Evolutionary conservation across 2,113 vertebrate species (phyloP).

Genomic region (Leptobrachium leishanense): DNA sequence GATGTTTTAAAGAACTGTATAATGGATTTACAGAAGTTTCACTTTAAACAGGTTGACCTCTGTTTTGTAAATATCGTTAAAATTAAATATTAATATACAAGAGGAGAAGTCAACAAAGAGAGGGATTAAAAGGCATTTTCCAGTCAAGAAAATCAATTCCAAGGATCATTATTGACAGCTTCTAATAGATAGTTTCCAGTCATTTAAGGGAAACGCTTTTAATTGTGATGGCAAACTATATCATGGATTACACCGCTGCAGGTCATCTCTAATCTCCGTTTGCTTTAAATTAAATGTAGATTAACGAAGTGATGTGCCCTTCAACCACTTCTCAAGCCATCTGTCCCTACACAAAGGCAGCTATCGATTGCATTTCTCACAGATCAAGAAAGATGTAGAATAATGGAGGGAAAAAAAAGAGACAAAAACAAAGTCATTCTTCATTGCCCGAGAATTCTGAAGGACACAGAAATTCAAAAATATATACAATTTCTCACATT

Average conservation of each 20-base stretch:
- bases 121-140: slow-evolving; percentile 20
- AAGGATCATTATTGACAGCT: slow-evolving; percentile 3
- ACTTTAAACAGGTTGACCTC: background rate
- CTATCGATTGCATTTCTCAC: slow-evolving; percentile 14
- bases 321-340: background rate
- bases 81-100: background rate
- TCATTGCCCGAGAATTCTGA: background rate
- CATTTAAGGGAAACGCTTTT: slow-evolving; percentile 14
- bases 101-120: slow-evolving; percentile 15
- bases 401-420: too few relatives aligned
- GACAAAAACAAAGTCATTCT: background rate
- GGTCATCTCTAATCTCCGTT: background rate
- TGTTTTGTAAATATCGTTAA: slow-evolving; percentile 1
- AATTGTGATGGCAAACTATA: slow-evolving; percentile 1
- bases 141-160: background rate
- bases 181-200: slow-evolving; percentile 14
- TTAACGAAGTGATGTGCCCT: slow-evolving; percentile 15
- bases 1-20: too few relatives aligned
- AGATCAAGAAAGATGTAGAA: background rate
- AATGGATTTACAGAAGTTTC: background rate
- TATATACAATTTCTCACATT: too few relatives aligned
- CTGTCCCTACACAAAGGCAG: background rate
- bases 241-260: background rate
- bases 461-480: too few relatives aligned
- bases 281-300: slow-evolving; percentile 25